phyloP scores from a whole-genome alignment of 2,888 invertebrate genomes.

The Drepana falcataria region DNA sequence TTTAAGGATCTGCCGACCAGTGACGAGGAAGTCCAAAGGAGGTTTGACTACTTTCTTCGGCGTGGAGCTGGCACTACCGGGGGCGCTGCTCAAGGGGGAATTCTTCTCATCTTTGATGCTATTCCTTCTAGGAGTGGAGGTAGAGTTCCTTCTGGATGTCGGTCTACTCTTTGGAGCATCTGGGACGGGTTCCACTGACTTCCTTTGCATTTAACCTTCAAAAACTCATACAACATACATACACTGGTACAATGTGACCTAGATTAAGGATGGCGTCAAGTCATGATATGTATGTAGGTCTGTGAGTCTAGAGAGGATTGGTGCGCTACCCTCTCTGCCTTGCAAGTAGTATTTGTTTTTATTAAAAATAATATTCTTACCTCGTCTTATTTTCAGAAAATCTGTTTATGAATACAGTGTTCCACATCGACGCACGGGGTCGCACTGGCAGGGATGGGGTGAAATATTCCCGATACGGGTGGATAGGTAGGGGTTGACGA shows the following conservation, averaged over 20 bases:
- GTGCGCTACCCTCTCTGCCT: too few relatives aligned
- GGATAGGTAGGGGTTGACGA: constrained; percentile 19
- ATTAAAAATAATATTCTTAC: too few relatives aligned
- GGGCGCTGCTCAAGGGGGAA: constrained; percentile 21
- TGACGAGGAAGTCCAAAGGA: constrained; percentile 55
- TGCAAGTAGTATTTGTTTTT: too few relatives aligned
- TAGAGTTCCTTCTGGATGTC: constrained; percentile 52
- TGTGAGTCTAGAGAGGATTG: too few relatives aligned
- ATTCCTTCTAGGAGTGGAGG: constrained; percentile 43
- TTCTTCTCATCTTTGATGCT: constrained; percentile 40
- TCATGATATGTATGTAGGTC: too few relatives aligned
- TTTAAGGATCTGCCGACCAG: constrained; percentile 58
- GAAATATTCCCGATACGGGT: constrained; percentile 29
- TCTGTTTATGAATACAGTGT: neutral
- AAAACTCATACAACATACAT: neutral
- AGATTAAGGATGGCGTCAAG: too few relatives aligned
- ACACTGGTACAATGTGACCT: neutral
- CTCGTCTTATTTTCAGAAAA: neutral
- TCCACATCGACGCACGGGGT: constrained; percentile 14
- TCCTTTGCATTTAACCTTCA: constrained; percentile 21
- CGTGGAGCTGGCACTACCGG: constrained; percentile 37
- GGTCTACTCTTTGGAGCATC: constrained; percentile 39
- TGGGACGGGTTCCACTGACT: constrained; percentile 32
- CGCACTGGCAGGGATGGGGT: constrained; percentile 27
- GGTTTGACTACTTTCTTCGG: constrained; percentile 45